Evolutionary conservation across 2,113 vertebrate species (phyloP).

Genomic region (Macaca fascicularis): DNA sequence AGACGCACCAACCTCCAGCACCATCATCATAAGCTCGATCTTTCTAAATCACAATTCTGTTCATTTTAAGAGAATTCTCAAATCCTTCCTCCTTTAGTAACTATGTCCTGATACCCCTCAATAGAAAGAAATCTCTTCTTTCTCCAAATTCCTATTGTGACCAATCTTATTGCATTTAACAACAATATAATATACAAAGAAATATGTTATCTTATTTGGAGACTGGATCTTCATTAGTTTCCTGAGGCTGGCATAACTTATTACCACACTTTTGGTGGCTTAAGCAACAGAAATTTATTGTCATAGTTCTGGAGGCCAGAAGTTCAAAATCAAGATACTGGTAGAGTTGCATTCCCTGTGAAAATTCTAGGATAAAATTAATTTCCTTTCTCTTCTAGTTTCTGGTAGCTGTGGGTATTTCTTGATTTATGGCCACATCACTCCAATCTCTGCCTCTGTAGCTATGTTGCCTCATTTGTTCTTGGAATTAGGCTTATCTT

Average conservation of each 20-base stretch:
- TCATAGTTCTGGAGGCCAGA: neutral
- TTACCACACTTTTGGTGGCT: neutral
- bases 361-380: neutral
- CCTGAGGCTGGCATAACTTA: neutral
- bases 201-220: neutral
- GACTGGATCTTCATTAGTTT: neutral
- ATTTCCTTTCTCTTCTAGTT: neutral
- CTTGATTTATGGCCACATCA: neutral
- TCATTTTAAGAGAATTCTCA: neutral
- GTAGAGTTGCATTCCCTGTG: neutral
- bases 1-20: neutral
- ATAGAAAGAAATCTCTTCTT: neutral
- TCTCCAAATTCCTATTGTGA: neutral
- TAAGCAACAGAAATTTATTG: conserved; percentile 7
- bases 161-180: neutral
- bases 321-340: neutral
- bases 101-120: neutral
- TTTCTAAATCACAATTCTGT: neutral
- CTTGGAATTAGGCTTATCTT: neutral
- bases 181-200: neutral
- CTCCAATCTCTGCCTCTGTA: neutral
- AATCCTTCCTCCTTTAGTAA: neutral
- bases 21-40: neutral
- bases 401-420: neutral
- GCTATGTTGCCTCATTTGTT: neutral